A percentile compares a stretch with the other conserved stretches of the same genome.
These are phyloP conservation scores for Tiliqua scincoides DNA, from an alignment of 2,113 vertebrate species.

Conservation along the genomic window DNA sequence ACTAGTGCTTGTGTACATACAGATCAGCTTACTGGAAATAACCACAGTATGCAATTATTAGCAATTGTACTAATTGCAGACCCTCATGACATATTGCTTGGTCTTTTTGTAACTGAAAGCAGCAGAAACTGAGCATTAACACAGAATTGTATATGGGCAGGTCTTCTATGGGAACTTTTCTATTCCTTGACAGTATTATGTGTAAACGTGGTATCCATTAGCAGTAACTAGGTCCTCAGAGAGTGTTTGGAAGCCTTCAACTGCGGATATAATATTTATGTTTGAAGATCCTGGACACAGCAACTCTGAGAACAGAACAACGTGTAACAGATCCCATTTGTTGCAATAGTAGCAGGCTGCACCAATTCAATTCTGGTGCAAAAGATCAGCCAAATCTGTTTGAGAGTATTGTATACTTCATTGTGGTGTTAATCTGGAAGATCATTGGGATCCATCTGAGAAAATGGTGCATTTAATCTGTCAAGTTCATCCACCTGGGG, in stretches of 20 bases:
- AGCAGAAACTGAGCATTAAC: conserved; percentile 24
- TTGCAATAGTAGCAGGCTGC: neutral
- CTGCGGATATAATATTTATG: conserved; percentile 37
- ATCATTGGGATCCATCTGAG: conserved; percentile 73
- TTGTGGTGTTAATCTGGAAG: conserved; percentile 68
- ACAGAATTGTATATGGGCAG: conserved; percentile 37
- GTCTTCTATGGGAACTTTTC: neutral
- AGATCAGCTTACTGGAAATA: neutral
- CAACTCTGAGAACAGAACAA: conserved; percentile 37
- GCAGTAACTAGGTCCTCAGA: neutral
- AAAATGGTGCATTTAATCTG: conserved; percentile 76
- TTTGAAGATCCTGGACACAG: conserved; percentile 5
- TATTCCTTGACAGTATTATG: neutral
- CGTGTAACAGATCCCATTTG: conserved; percentile 45
- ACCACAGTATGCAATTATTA: neutral
- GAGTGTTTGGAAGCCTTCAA: conserved; percentile 27
- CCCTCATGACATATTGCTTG: conserved; percentile 35
- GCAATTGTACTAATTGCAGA: neutral
- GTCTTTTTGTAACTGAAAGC: conserved; percentile 60
- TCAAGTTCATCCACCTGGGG: conserved; percentile 86
- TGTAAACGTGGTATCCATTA: conserved; percentile 16
- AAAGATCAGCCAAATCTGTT: neutral
- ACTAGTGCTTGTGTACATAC: neutral
- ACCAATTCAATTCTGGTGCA: neutral
- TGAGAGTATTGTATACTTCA: neutral